Evolutionary conservation across 1,140 invertebrate genomes (phyloP), one percentile per base, ranked within the genome.

Genomic region (Cherax destructor): DNA sequence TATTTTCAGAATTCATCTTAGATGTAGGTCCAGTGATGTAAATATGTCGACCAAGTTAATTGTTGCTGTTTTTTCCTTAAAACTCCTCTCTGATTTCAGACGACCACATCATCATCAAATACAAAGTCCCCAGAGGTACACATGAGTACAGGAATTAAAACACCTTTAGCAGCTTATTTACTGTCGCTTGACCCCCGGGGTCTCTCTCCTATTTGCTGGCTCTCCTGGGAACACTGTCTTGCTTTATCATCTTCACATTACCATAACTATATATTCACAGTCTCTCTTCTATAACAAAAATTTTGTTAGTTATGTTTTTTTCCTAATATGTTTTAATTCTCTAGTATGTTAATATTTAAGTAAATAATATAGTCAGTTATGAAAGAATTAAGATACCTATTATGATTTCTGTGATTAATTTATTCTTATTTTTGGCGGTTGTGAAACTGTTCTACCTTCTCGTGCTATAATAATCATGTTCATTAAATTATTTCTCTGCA

Each of bases 31-130:
- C 21, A 30, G 69, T 74, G 69, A 74, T 74, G 24, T 74, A 30
- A 10, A 24, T 78, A 24, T 78, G 56, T 77, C 83, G 30, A 41
- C 30, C 30, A 41, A 41, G 30, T 41, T 41, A 41, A 50, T 49
- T 4, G n/a, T 52, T 86, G 18, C 47, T 86, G 47, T 72, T 24
- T n/a, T 76, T n/a, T 76, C 83, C 69, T 86, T 59, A 56, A 74
- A 30, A 30, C 69, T 30, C 69, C 85, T 79, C 69, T 88, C 59
- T 80, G 79, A 81, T 89, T 91, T 86, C 89, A 91, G 89, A 91
- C 89, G 89, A 91, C 56, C 89, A 86, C 89, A 80, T 91, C 89
- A 91, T 91, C 83, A 78, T 91, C 89, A 91, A 86, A 91, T 91
- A 91, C 83, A 91, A 91, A 91, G 61, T 85, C n/a, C 89, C 89